phyloP scores from a whole-genome alignment of 2,113 vertebrate species.

The Chroicocephalus ridibundus region DNA sequence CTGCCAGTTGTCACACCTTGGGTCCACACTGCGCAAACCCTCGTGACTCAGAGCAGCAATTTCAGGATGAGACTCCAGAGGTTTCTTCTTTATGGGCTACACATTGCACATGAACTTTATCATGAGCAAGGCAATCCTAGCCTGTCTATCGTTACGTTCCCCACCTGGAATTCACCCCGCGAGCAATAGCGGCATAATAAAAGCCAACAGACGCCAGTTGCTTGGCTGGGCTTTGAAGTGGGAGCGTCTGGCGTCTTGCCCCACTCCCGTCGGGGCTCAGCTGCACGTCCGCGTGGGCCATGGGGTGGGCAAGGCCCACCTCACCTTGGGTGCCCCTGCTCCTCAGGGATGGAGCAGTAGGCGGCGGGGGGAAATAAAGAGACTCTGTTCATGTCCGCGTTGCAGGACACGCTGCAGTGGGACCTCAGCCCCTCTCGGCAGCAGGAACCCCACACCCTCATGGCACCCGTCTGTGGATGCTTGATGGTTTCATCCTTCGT shows the following conservation, averaged over 20 bases:
- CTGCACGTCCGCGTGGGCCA: slow-evolving; percentile 15
- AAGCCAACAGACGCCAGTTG: slow-evolving; percentile 22
- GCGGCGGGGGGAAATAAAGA: not conserved
- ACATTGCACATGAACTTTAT: not conserved
- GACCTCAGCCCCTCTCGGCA: not conserved
- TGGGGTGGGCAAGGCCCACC: slow-evolving; percentile 46
- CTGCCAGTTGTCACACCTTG: not conserved
- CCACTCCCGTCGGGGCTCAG: not conserved
- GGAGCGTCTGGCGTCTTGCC: slow-evolving; percentile 64
- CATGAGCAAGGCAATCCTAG: fast-evolving
- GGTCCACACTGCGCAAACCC: not conserved
- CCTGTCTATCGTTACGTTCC: not conserved
- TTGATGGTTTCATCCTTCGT: not conserved
- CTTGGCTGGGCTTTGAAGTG: slow-evolving; percentile 62
- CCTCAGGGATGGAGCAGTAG: not conserved
- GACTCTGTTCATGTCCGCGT: fast-evolving
- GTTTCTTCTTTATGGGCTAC: not conserved
- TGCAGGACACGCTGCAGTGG: not conserved
- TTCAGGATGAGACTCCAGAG: not conserved
- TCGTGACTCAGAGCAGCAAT: not conserved
- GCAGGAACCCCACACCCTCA: fast-evolving
- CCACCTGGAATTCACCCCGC: not conserved
- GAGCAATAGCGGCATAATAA: slow-evolving; percentile 8
- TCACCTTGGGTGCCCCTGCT: slow-evolving; percentile 32
- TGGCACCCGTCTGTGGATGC: not conserved